These are phyloP conservation scores for Fregetta grallaria DNA, from an alignment of 2,113 vertebrate genomes.

Conservation along the genomic window DNA sequence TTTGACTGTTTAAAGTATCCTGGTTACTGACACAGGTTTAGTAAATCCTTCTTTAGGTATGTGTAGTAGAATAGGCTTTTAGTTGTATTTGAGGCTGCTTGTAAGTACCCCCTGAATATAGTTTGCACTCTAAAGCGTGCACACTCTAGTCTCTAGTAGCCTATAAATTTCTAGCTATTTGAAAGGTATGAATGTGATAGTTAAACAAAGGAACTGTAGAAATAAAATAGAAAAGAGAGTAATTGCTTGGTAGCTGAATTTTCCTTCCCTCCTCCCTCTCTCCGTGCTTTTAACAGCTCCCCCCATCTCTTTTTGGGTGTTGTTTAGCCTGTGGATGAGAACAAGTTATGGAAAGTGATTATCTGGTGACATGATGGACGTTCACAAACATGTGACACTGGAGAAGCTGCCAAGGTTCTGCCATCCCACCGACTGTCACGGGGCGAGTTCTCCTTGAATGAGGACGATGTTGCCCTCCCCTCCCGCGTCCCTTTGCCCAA, in stretches of 20 bases:
- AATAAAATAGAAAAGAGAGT: not conserved
- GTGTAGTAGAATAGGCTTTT: not conserved
- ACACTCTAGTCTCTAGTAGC: rapidly evolving
- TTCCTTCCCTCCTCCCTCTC: not conserved
- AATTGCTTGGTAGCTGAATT: not conserved
- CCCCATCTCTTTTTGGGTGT: not conserved
- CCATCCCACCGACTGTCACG: not conserved
- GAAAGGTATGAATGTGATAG: not conserved
- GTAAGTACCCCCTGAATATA: not conserved
- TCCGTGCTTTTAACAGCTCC: not conserved
- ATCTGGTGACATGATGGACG: not conserved
- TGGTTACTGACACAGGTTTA: not conserved
- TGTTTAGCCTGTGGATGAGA: not conserved
- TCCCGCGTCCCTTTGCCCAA: not conserved
- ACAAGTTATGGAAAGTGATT: not conserved
- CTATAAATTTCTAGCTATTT: not conserved
- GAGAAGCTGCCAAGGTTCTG: not conserved
- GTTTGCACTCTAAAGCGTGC: not conserved
- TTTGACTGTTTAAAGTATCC: not conserved
- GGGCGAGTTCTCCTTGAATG: not conserved
- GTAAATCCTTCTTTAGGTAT: not conserved
- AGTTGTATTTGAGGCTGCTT: not conserved
- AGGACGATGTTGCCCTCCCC: not conserved
- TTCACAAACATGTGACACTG: not conserved
- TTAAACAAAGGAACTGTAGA: not conserved